Conservation (phyloP, 2,113 vertebrate species). For the Microcebus tavaratra region DNA sequence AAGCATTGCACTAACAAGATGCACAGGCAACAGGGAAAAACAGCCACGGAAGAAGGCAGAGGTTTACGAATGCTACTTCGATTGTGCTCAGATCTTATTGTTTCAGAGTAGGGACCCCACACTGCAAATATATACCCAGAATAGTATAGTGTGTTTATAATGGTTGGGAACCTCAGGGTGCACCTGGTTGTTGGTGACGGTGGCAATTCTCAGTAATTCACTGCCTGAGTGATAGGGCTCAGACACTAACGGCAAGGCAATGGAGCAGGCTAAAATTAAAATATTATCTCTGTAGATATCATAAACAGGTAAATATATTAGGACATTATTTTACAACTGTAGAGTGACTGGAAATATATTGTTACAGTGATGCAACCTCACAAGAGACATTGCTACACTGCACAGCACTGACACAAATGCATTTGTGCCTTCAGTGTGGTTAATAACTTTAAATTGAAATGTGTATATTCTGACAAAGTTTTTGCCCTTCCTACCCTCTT, state of each 20-base stretch:
- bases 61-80: neutral
- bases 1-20: constrained; percentile 16
- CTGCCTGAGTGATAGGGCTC: neutral
- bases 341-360: neutral
- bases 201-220: neutral
- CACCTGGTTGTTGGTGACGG: neutral
- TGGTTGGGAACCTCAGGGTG: neutral
- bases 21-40: neutral
- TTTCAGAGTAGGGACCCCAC: neutral
- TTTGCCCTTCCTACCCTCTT: neutral
- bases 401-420: fast-evolving
- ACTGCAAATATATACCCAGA: neutral
- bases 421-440: neutral
- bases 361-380: neutral
- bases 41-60: neutral
- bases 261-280: neutral
- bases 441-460: neutral
- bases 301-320: no score
- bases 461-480: neutral
- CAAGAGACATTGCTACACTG: neutral
- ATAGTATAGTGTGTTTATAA: neutral
- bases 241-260: neutral
- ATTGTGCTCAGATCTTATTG: neutral
- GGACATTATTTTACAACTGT: neutral
- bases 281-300: neutral